Percentiles rank a stretch among this genome's conserved stretches.
Conservation (phyloP, 2,888 invertebrate species). For the Tryphoninae sp. region DNA sequence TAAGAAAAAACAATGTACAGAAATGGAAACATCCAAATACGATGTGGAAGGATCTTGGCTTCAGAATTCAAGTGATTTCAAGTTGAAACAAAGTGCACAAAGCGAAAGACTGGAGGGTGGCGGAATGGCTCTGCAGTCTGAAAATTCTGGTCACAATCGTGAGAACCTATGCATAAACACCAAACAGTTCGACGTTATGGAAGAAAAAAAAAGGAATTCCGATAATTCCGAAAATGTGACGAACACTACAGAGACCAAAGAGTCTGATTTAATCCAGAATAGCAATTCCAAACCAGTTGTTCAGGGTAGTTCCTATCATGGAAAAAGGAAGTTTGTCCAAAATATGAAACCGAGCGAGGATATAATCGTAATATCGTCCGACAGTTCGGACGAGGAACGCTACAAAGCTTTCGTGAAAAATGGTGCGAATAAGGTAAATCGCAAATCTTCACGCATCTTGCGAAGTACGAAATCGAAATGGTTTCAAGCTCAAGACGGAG, state of each 20-base stretch:
- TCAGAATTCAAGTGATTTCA: background rate
- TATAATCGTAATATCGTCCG: conserved; percentile 56
- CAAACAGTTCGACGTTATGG: background rate
- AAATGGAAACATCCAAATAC: too few species aligned
- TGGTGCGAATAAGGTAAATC: background rate
- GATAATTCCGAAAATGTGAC: conserved; percentile 1
- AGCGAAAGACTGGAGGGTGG: background rate
- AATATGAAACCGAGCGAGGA: background rate
- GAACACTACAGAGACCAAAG: conserved; percentile 15
- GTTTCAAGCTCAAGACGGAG: background rate
- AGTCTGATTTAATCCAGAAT: background rate
- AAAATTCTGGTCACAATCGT: background rate
- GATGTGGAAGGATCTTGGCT: background rate
- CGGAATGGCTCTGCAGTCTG: background rate
- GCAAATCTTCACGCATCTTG: background rate
- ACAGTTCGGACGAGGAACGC: conserved; percentile 53
- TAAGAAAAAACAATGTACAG: too few species aligned
- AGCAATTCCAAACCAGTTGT: background rate
- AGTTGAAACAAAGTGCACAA: too few species aligned
- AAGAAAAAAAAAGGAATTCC: background rate
- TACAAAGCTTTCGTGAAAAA: conserved; percentile 2
- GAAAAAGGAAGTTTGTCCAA: background rate
- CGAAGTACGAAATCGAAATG: conserved; percentile 5
- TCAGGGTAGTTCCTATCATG: background rate
- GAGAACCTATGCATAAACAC: background rate